These are phyloP conservation scores for Akabosia matsudoensis DNA, from an alignment of 1,140 invertebrate species.

Conservation along the genomic window DNA sequence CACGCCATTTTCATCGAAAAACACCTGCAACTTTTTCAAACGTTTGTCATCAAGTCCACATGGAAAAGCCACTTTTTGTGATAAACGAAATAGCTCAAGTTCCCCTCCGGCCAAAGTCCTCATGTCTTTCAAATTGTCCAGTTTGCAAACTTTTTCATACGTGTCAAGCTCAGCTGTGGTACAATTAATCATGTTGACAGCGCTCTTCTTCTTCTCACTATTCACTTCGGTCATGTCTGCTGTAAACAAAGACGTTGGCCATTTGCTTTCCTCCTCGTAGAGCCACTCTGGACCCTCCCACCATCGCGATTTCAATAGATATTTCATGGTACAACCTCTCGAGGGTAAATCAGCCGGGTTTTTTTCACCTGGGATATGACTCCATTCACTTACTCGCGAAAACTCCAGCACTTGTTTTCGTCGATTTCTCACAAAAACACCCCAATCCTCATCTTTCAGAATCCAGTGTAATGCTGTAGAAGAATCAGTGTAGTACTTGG, in stretches of 20 bases:
- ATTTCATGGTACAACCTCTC: conserved; percentile 1
- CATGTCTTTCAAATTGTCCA: not conserved
- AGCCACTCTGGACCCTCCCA: conserved; percentile 32
- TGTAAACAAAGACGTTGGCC: not conserved
- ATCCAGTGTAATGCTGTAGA: conserved; percentile 48
- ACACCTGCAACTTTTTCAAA: not conserved
- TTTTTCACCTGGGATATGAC: conserved; percentile 17
- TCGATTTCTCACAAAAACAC: conserved; percentile 44
- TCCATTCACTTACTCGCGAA: conserved; percentile 6
- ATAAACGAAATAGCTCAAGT: not conserved
- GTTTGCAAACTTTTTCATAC: not conserved
- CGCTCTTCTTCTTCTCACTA: conserved; percentile 16
- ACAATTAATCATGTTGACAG: not conserved
- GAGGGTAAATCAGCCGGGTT: conserved; percentile 33
- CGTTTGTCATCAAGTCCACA: too few species aligned
- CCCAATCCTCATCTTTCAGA: conserved; percentile 37
- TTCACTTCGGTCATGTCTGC: not conserved
- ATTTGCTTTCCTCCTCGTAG: not conserved
- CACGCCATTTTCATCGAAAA: conserved; percentile 3
- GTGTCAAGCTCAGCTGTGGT: not conserved
- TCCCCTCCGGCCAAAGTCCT: not conserved
- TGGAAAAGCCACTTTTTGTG: not conserved
- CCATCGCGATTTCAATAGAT: conserved; percentile 11
- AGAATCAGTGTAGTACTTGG: conserved; percentile 49
- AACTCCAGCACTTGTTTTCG: conserved; percentile 39